Evolutionary conservation across 2,797 vertebrate species (phyloP).

Genomic region (Gobionotothen gibberifrons): DNA sequence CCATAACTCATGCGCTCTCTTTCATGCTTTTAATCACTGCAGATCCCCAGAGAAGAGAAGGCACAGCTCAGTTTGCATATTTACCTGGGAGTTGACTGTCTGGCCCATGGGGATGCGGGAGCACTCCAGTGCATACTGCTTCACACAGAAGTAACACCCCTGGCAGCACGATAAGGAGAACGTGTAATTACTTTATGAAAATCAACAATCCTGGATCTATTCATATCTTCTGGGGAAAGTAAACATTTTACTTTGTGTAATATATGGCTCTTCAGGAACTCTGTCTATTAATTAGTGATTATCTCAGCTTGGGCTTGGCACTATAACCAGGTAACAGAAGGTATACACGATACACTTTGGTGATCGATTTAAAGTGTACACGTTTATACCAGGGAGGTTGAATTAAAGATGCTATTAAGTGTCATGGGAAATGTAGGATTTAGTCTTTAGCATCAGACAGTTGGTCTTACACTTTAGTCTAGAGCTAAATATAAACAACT

Average conservation of each 20-base stretch:
- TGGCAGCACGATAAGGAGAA: constrained; percentile 54
- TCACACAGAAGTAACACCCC: constrained; percentile 99
- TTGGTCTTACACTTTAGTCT: neutral
- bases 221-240: neutral
- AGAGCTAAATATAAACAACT: neutral
- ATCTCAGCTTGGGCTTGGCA: neutral
- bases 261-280: neutral
- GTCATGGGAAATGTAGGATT: neutral
- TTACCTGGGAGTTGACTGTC: constrained; percentile 98
- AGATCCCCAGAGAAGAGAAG: neutral
- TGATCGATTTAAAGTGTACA: neutral
- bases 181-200: neutral
- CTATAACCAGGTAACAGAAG: neutral
- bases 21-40: neutral
- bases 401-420: no score
- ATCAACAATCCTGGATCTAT: neutral
- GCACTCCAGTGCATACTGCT: constrained; percentile 97
- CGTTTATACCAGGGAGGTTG: neutral
- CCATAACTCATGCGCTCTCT: neutral
- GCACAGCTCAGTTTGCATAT: constrained; percentile 1
- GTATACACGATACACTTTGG: neutral
- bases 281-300: neutral
- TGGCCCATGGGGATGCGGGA: constrained; percentile 98
- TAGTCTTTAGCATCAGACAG: neutral
- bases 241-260: neutral